phyloP scores from a whole-genome alignment of 2,797 vertebrate genomes.

The Myotis daubentonii region DNA sequence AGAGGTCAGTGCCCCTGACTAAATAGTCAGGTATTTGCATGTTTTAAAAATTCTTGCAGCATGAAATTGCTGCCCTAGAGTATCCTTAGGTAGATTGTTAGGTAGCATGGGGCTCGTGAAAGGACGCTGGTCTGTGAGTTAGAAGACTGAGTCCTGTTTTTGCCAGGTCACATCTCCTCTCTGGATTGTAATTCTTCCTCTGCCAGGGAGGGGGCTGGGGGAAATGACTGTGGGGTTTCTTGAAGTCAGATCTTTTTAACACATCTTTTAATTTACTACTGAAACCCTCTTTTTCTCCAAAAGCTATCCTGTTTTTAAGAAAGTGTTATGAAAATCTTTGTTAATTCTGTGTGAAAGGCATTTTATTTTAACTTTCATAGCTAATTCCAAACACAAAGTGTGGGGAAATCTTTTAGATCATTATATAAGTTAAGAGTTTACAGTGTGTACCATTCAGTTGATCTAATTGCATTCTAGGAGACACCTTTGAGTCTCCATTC shows the following conservation, averaged over 20 bases:
- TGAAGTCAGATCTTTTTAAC: not conserved
- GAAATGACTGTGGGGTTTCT: not conserved
- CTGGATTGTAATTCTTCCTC: not conserved
- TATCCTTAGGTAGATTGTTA: not conserved
- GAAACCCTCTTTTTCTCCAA: not conserved
- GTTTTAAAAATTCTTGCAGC: not conserved
- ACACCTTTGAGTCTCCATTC: not conserved
- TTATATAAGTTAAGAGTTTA: not conserved
- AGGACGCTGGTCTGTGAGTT: not conserved
- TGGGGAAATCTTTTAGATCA: not conserved
- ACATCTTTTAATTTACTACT: not conserved
- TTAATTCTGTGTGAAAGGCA: not conserved
- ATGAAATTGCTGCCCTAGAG: too few species aligned
- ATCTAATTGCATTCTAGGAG: not conserved
- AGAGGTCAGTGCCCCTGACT: not conserved
- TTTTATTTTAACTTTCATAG: not conserved
- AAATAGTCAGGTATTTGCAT: not conserved
- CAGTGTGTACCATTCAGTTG: not conserved
- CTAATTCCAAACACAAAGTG: not conserved
- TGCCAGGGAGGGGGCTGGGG: not conserved
- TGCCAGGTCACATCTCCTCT: not conserved
- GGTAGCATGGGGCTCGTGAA: not conserved
- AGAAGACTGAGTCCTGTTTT: not conserved
- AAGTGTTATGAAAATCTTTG: not conserved
- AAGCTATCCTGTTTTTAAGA: not conserved